A percentile compares a stretch with the other conserved stretches of the same genome.
phyloP scores from a whole-genome alignment of 1,140 invertebrate species.

The Pissodes strobi region DNA sequence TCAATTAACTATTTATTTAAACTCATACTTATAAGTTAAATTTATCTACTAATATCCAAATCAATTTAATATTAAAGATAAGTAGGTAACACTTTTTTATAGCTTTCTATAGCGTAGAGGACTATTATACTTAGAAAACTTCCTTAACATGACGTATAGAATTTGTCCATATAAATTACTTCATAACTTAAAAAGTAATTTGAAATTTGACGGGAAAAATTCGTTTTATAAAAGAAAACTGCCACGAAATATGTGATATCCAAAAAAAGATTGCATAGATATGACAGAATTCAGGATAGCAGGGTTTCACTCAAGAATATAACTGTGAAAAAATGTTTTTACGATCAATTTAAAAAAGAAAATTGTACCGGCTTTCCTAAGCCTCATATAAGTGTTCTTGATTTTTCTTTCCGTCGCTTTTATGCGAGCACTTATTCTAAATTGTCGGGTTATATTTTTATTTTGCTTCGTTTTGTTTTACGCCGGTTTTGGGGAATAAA shows the following conservation, averaged over 20 bases:
- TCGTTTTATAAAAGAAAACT: not conserved
- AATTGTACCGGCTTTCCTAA: not conserved
- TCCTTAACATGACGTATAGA: no score
- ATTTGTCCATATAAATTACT: no score
- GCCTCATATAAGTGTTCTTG: slow-evolving; percentile 10
- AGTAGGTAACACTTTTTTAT: no score
- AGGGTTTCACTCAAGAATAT: not conserved
- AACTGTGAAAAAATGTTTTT: slow-evolving; percentile 1
- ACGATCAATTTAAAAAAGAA: slow-evolving; percentile 9
- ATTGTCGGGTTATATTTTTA: slow-evolving; percentile 16
- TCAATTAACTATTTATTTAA: no score
- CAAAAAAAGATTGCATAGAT: not conserved
- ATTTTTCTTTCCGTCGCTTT: slow-evolving; percentile 4
- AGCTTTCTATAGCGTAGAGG: no score
- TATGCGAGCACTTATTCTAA: slow-evolving; percentile 5
- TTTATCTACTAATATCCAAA: no score
- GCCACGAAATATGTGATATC: not conserved
- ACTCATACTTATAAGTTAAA: no score
- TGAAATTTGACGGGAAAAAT: no score
- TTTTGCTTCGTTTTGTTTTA: slow-evolving; percentile 6
- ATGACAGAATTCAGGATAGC: not conserved
- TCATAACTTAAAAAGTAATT: no score
- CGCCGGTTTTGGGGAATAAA: not conserved
- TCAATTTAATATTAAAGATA: no score
- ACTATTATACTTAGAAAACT: no score